These are phyloP conservation scores for Rotaria socialis DNA, from an alignment of 2,888 invertebrate species.

Conservation along the genomic window DNA sequence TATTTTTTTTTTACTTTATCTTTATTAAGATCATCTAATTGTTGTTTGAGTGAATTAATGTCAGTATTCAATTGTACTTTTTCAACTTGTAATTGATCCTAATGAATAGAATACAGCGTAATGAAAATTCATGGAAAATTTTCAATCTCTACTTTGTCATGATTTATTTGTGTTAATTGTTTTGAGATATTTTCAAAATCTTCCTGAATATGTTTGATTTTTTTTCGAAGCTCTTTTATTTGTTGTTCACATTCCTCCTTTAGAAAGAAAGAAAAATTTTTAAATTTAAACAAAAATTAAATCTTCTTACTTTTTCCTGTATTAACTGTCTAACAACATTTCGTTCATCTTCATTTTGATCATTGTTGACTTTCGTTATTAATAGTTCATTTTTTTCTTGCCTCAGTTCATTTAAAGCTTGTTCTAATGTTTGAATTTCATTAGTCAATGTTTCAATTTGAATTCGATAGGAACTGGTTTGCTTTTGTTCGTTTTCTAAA, in stretches of 20 bases:
- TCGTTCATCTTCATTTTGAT: not conserved
- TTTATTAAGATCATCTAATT: not conserved
- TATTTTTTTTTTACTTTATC: not conserved
- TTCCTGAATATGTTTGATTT: not conserved
- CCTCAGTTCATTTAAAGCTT: not conserved
- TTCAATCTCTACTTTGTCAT: not conserved
- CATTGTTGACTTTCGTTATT: not conserved
- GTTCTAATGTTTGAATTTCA: not conserved
- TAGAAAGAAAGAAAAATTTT: not conserved
- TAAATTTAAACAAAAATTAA: not conserved
- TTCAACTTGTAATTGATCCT: not conserved
- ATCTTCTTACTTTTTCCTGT: not conserved
- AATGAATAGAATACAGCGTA: not conserved
- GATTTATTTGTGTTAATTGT: not conserved
- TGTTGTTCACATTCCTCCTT: not conserved
- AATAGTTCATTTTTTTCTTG: constrained; percentile 1
- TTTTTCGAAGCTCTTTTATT: not conserved
- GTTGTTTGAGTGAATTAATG: not conserved
- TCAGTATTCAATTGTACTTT: not conserved
- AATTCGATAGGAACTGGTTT: not conserved
- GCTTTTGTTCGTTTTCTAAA: not conserved
- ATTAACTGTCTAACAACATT: constrained; percentile 8
- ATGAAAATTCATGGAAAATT: not conserved
- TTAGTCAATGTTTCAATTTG: not conserved
- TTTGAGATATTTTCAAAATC: not conserved